Evolutionary conservation across 2,797 vertebrate species (phyloP), one percentile per base, ranked within the genome.

Genomic region (Enteromius fasciolatus): DNA sequence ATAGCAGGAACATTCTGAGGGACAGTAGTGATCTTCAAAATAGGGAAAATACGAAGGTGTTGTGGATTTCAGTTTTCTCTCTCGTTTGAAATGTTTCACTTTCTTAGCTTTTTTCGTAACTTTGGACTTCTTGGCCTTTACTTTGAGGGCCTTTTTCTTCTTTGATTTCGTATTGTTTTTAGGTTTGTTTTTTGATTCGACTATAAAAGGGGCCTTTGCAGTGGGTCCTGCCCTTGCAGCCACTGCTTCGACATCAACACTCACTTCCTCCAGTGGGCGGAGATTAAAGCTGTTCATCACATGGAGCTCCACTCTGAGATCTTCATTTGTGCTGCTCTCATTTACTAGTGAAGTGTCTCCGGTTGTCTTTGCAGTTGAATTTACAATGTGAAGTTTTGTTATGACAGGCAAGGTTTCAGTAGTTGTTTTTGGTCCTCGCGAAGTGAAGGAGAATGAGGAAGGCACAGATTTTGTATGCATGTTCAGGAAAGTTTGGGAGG

Each of bases 1-100:
- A 83, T 91, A 95, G 86, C 92, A 95, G 81, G 87, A 87, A 86
- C 92, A 92, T 28, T 91, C 90, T 41, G 86, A 85, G 72, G 90
- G 90, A 67, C 91, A 94, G 90, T 89, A 94, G 81, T 90, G 68
- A 59, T 93, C 90, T 89, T 87, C 82, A 78, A 92, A 95, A 86
- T 91, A 94, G 5, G 89, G 85, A 33, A 94, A 91, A 33, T 87
- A 57, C 0, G 78, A 39, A 15, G 86, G 78, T 3, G 31, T 46
- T 20, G 84, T 20, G 4, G 50, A 18, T 36, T 86, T 50, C 48
- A 63, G 0, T 81, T 88, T 88, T 76, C 69, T 73, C 5, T 85
- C 9, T n/a, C 20, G 41, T 31, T 82, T 80, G 2, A 50, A 84
- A 54, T 88, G 89, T 59, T 86, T 86, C 6, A 67, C 84, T 83